Conservation (phyloP, 2,888 invertebrate species). For the Coenonympha glycerion region DNA sequence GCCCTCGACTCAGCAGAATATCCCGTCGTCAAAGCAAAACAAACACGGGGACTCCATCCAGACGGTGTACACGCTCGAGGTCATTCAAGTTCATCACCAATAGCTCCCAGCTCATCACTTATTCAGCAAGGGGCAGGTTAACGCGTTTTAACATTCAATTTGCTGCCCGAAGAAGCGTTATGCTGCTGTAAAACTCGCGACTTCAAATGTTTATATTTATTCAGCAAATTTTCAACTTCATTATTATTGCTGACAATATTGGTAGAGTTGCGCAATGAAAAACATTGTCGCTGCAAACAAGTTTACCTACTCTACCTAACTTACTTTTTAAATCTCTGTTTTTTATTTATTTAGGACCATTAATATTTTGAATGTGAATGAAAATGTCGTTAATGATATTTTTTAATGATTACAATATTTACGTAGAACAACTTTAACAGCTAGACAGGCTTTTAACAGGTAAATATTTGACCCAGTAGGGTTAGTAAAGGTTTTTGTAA, state of each 20-base stretch:
- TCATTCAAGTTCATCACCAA: conserved; percentile 73
- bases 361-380: too few species aligned
- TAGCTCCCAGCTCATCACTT: conserved; percentile 67
- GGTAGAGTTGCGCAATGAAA: not conserved
- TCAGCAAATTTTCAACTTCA: not conserved
- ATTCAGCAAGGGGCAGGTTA: conserved; percentile 70
- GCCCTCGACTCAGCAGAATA: conserved; percentile 9
- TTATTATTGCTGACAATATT: conserved; percentile 1
- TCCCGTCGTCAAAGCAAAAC: conserved; percentile 31
- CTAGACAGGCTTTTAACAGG: too few species aligned
- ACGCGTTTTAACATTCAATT: conserved; percentile 71
- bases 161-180: conserved; percentile 52
- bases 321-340: too few species aligned
- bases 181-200: conserved; percentile 43
- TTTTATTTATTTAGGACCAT: too few species aligned
- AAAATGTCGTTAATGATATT: too few species aligned
- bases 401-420: too few species aligned
- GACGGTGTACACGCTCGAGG: conserved; percentile 54
- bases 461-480: too few species aligned
- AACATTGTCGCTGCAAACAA: too few species aligned
- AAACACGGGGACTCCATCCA: conserved; percentile 61
- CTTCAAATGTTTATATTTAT: conserved; percentile 31
- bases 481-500: too few species aligned
- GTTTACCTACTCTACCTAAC: too few species aligned
- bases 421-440: too few species aligned